These are phyloP conservation scores for Pseudolycoriella hygida DNA, from an alignment of 2,888 invertebrate species.

Conservation along the genomic window DNA sequence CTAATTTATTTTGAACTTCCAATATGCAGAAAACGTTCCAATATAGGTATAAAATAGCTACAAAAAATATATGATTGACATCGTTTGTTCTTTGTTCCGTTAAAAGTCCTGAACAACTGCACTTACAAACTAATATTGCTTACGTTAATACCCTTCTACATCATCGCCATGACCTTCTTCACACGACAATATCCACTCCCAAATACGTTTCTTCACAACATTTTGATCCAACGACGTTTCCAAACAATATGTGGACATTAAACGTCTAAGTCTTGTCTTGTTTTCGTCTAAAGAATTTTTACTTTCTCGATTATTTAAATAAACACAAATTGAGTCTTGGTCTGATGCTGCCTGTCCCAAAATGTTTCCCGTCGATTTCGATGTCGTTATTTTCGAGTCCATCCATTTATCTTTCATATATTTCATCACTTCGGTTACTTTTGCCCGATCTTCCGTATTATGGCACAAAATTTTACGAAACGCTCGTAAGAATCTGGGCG, in stretches of 20 bases:
- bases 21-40: no score
- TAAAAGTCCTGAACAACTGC: no score
- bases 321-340: constrained; percentile 33
- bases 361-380: constrained; percentile 31
- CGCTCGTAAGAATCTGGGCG: constrained; percentile 47
- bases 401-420: constrained; percentile 43
- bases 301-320: constrained; percentile 33
- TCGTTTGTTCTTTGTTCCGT: no score
- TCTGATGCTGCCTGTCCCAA: constrained; percentile 21
- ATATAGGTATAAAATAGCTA: no score
- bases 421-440: constrained; percentile 38
- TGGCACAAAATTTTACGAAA: constrained; percentile 53
- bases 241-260: constrained; percentile 40
- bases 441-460: constrained; percentile 44
- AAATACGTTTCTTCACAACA: constrained; percentile 39
- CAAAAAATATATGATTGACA: no score
- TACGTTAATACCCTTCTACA: not conserved
- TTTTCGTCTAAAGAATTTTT: constrained; percentile 34
- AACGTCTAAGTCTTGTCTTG: constrained; percentile 33
- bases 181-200: constrained; percentile 47
- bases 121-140: no score
- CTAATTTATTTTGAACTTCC: no score
- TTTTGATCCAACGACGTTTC: constrained; percentile 45
- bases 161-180: constrained; percentile 26
- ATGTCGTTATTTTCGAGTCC: constrained; percentile 32